phyloP scores from a whole-genome alignment of 1,140 invertebrate genomes.

The Drosophila jambulina region DNA sequence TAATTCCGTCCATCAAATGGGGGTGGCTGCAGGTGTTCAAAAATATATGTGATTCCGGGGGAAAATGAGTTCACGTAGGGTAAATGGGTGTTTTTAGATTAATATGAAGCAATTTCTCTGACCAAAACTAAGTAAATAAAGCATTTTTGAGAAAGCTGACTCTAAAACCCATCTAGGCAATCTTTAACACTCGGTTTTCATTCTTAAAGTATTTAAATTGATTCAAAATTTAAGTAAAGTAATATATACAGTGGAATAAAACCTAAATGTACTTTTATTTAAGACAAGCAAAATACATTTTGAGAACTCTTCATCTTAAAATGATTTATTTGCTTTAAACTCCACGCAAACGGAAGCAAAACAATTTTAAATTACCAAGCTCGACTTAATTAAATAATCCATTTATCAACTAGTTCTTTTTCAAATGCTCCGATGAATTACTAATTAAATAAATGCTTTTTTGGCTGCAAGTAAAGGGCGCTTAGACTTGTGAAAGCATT shows the following conservation, averaged over 20 bases:
- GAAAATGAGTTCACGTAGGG: not conserved
- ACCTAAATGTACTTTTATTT: not conserved
- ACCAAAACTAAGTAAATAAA: not conserved
- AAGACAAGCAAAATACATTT: not conserved
- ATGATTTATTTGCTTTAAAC: not conserved
- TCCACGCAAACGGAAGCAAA: not conserved
- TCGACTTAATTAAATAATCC: not conserved
- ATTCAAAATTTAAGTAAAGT: too few species aligned
- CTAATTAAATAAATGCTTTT: slow-evolving; percentile 17
- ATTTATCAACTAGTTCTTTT: not conserved
- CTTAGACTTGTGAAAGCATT: not conserved
- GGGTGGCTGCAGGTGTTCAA: not conserved
- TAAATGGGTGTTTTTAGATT: not conserved
- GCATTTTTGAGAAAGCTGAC: rapidly evolving
- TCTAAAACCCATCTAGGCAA: too few species aligned
- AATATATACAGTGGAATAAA: not conserved
- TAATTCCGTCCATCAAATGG: slow-evolving; percentile 16
- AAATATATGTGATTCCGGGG: not conserved
- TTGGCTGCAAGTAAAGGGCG: not conserved
- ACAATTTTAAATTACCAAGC: not conserved
- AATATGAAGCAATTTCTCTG: not conserved
- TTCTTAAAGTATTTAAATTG: too few species aligned
- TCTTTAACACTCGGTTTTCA: not conserved
- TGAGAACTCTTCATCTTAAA: not conserved
- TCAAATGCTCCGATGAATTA: not conserved